Percentiles rank a stretch among this genome's conserved stretches.
phyloP scores from a whole-genome alignment of 2,797 vertebrate genomes.

The Scleropages formosus region DNA sequence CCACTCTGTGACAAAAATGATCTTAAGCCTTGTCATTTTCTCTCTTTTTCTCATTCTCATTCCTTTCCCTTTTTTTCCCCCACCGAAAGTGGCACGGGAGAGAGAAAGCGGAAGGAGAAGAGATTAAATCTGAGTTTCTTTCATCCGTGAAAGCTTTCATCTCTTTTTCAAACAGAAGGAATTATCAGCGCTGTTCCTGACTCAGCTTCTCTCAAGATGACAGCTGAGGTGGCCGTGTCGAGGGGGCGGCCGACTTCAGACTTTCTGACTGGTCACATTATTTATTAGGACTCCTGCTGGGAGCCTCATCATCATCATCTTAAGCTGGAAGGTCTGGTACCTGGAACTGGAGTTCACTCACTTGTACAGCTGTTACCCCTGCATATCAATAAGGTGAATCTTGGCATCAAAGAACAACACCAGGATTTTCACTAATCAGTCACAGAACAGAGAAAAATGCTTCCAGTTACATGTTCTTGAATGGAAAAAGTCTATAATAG shows the following conservation, averaged over 20 bases:
- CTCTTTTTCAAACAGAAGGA: slow-evolving; percentile 86
- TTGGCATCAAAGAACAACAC: not conserved
- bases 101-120: slow-evolving; percentile 51
- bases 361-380: not conserved
- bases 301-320: not conserved
- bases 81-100: slow-evolving; percentile 78
- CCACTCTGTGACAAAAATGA: slow-evolving; percentile 74
- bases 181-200: slow-evolving; percentile 86
- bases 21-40: slow-evolving; percentile 77
- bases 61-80: not conserved
- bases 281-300: slow-evolving; percentile 15
- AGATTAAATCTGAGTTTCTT: slow-evolving; percentile 95
- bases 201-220: slow-evolving; percentile 60
- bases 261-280: slow-evolving; percentile 15
- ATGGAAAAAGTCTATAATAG: not conserved
- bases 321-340: not conserved
- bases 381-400: not conserved
- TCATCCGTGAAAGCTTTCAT: slow-evolving; percentile 97
- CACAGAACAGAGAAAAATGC: not conserved
- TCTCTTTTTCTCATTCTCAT: slow-evolving; percentile 21
- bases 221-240: slow-evolving; percentile 30
- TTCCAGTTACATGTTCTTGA: not conserved
- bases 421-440: not conserved
- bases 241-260: not conserved
- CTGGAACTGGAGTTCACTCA: not conserved